Conservation (phyloP, 2,113 vertebrate species). For the Elanus axillaris region DNA sequence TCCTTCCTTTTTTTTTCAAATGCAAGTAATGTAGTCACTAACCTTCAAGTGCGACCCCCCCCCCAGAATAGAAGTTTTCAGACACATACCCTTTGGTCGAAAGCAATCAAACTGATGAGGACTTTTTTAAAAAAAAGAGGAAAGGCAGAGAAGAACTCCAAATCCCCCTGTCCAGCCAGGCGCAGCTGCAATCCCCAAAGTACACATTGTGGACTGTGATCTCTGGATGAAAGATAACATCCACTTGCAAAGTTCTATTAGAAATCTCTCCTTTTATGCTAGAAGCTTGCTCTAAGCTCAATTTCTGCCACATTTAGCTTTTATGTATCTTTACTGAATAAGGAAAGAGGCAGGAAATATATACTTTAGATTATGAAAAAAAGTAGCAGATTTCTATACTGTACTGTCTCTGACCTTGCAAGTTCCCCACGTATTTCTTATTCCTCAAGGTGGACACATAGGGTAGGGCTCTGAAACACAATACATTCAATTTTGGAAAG, state of each 20-base stretch:
- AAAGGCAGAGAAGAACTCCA: neutral
- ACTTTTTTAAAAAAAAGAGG: neutral
- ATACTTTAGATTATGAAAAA: neutral
- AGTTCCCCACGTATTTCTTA: neutral
- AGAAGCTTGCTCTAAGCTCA: constrained; percentile 18
- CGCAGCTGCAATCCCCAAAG: neutral
- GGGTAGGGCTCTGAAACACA: neutral
- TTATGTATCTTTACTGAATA: neutral
- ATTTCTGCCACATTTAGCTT: constrained; percentile 15
- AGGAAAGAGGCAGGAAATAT: neutral
- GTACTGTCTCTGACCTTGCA: neutral
- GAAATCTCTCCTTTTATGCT: neutral
- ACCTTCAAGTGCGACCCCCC: rapidly evolving
- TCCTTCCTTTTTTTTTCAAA: neutral
- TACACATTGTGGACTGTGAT: neutral
- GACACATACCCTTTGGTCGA: neutral
- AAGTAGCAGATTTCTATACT: neutral
- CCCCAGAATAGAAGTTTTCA: neutral
- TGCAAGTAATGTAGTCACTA: neutral
- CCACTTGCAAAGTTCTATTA: constrained; percentile 7
- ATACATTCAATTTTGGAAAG: neutral
- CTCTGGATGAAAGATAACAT: constrained; percentile 38
- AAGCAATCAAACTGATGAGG: neutral
- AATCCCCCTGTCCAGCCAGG: neutral
- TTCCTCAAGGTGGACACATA: neutral